Evolutionary conservation across 2,113 vertebrate species (phyloP).

Genomic region (Pseudolaguvia tuberculata): DNA sequence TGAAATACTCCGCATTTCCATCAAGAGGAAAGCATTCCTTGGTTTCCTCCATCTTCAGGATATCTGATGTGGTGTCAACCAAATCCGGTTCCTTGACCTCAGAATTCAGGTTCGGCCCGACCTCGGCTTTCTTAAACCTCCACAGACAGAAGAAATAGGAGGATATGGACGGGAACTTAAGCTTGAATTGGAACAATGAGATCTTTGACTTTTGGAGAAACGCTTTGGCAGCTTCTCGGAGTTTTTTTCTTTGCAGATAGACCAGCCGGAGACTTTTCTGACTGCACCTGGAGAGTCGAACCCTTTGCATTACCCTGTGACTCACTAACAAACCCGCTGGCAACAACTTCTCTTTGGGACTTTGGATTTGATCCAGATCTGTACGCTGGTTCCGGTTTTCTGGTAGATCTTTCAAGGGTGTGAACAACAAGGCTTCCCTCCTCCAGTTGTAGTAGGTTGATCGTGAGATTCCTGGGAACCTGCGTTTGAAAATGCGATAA

Average conservation of each 20-base stretch:
- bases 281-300: conserved; percentile 51
- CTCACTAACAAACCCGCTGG: conserved; percentile 37
- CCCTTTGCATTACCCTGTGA: conserved; percentile 40
- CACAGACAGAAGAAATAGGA: conserved; percentile 85
- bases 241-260: conserved; percentile 73
- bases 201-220: conserved; percentile 73
- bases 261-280: conserved; percentile 59
- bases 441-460: conserved; percentile 98
- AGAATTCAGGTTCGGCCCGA: not conserved
- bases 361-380: conserved; percentile 64
- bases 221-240: conserved; percentile 74
- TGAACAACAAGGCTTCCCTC: conserved; percentile 84
- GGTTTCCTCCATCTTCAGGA: conserved; percentile 4
- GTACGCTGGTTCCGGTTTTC: conserved; percentile 66
- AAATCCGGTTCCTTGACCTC: conserved; percentile 27
- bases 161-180: conserved; percentile 79
- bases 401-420: conserved; percentile 68
- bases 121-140: conserved; percentile 61
- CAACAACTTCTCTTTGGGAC: conserved; percentile 52
- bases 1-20: conserved; percentile 25
- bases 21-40: conserved; percentile 37
- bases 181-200: conserved; percentile 81
- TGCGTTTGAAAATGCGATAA: conserved; percentile 86
- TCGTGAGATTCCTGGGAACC: conserved; percentile 89
- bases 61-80: conserved; percentile 7